Conservation (phyloP, 1,140 invertebrate species). For the Trachymyrmex septentrionalis region DNA sequence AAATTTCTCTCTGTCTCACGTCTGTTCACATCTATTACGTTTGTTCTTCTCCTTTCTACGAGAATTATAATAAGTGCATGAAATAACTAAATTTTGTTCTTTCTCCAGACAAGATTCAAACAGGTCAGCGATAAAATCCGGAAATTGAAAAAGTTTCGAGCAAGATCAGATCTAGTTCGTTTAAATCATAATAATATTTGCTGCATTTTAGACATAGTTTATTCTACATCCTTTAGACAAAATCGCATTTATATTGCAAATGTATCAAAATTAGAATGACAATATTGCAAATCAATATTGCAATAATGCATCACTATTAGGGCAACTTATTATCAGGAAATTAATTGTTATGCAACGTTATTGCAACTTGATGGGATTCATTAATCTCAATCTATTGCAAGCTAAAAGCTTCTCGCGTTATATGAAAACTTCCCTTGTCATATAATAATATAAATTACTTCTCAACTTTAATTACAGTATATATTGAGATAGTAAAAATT, state of each 20-base stretch:
- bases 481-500: conserved; percentile 12
- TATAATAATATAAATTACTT: conserved; percentile 49
- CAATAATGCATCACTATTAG: conserved; percentile 16
- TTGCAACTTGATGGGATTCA: conserved; percentile 37
- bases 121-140: neutral
- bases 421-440: conserved; percentile 8
- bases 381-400: conserved; percentile 55
- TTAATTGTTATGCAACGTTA: conserved; percentile 38
- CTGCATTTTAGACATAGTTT: neutral
- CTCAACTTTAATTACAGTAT: conserved; percentile 28
- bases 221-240: neutral
- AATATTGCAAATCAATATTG: conserved; percentile 18
- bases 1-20: neutral
- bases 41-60: neutral
- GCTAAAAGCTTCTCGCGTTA: conserved; percentile 22
- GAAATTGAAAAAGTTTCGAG: conserved; percentile 5
- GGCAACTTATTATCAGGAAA: conserved; percentile 34
- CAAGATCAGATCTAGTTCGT: neutral
- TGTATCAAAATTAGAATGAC: neutral
- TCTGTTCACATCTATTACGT: neutral
- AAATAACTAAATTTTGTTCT: neutral
- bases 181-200: neutral
- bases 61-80: neutral
- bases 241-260: neutral
- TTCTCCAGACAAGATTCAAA: neutral